These are phyloP conservation scores for Escarpia spicata DNA, from an alignment of 2,888 invertebrate species.

Conservation along the genomic window DNA sequence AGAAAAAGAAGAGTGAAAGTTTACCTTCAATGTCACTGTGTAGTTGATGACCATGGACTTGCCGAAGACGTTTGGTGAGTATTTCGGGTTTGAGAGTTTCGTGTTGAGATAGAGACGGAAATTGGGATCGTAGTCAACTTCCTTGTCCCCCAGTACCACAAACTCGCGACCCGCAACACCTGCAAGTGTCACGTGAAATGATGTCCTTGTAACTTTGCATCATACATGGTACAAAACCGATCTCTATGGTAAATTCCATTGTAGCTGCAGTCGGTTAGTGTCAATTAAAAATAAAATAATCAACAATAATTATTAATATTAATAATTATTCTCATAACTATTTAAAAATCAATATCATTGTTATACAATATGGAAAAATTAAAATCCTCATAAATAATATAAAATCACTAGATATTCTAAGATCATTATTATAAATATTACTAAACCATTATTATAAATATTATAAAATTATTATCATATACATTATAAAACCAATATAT, in stretches of 20 bases:
- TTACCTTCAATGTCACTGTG: conserved; percentile 83
- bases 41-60: conserved; percentile 91
- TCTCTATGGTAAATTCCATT: not conserved
- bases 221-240: not conserved
- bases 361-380: too few relatives aligned
- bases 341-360: too few relatives aligned
- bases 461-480: too few relatives aligned
- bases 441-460: too few relatives aligned
- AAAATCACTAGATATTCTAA: too few relatives aligned
- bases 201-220: not conserved
- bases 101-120: conserved; percentile 91
- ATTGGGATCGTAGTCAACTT: conserved; percentile 88
- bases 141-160: conserved; percentile 86
- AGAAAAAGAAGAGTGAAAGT: conserved; percentile 31
- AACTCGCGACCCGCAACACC: conserved; percentile 80
- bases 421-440: too few relatives aligned
- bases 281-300: too few relatives aligned
- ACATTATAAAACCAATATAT: too few relatives aligned
- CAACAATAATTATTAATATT: too few relatives aligned
- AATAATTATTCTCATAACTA: too few relatives aligned
- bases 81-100: conserved; percentile 86
- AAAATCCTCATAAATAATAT: too few relatives aligned
- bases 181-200: conserved; percentile 45
- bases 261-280: too few relatives aligned
- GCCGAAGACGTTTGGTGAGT: conserved; percentile 86